These are phyloP conservation scores for Notodonta dromedarius DNA, from an alignment of 2,888 invertebrate genomes.

Conservation along the genomic window DNA sequence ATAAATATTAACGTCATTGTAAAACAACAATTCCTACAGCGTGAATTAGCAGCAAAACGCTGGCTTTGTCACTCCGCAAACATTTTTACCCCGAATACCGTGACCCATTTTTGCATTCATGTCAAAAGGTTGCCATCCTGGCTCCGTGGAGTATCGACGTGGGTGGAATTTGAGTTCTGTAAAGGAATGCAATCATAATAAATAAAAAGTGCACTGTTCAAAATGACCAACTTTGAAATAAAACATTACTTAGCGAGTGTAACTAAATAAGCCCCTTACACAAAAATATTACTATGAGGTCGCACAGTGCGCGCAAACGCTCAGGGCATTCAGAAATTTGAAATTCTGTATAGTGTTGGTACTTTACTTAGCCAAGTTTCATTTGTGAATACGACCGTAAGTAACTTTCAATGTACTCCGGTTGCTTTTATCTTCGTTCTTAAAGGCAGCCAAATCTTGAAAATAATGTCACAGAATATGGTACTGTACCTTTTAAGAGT, in stretches of 20 bases:
- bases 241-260: neutral
- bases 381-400: no score
- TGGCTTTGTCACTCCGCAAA: conserved; percentile 1
- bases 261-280: no score
- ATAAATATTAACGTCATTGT: neutral
- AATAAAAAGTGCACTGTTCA: neutral
- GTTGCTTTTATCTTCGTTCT: no score
- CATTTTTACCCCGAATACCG: conserved; percentile 3
- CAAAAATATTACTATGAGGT: no score
- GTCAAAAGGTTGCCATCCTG: conserved; percentile 3
- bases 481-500: no score
- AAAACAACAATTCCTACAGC: neutral
- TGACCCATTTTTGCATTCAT: neutral
- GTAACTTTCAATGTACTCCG: no score
- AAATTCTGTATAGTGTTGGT: no score
- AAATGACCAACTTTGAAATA: neutral
- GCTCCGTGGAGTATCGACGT: neutral
- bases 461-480: no score
- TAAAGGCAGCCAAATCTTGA: no score
- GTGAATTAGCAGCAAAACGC: neutral
- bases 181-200: neutral
- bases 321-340: no score
- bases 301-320: no score
- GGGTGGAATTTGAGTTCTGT: neutral
- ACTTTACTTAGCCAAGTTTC: no score